phyloP scores from a whole-genome alignment of 2,797 vertebrate genomes.

The Danionella dracula region DNA sequence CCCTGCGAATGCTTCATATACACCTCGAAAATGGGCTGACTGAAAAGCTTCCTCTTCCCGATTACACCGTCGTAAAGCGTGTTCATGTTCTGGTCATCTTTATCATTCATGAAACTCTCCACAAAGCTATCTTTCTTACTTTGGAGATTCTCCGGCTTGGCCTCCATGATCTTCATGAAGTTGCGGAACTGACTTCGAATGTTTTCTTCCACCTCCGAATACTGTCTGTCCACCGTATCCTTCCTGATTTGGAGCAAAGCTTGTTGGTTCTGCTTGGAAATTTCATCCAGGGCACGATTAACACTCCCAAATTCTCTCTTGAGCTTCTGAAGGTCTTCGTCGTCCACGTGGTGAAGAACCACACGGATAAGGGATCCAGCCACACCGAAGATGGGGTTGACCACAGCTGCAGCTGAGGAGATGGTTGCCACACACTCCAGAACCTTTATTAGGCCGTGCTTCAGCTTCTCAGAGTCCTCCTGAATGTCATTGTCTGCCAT shows the following conservation, averaged over 20 bases:
- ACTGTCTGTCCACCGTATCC: conserved; percentile 70
- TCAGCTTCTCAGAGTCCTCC: conserved; percentile 38
- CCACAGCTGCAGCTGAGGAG: conserved; percentile 71
- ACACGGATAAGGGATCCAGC: conserved; percentile 72
- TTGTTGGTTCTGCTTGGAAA: conserved; percentile 62
- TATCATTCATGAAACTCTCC: conserved; percentile 60
- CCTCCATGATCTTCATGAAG: conserved; percentile 73
- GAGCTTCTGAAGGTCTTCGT: conserved; percentile 71
- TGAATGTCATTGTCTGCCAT: conserved; percentile 42
- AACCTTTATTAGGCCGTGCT: conserved; percentile 62
- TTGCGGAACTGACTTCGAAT: conserved; percentile 72
- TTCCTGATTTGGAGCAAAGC: conserved; percentile 68
- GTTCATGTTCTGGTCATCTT: conserved; percentile 75
- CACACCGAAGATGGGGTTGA: conserved; percentile 75
- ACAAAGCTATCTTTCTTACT: conserved; percentile 62
- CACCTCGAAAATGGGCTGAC: conserved; percentile 70
- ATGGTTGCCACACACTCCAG: conserved; percentile 69
- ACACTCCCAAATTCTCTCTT: conserved; percentile 69
- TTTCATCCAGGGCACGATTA: conserved; percentile 58
- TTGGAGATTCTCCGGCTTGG: conserved; percentile 48
- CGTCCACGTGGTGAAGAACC: conserved; percentile 71
- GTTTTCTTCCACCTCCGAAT: conserved; percentile 66
- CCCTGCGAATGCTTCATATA: conserved; percentile 68
- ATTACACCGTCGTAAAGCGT: conserved; percentile 73
- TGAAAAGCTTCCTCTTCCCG: conserved; percentile 72